These are phyloP conservation scores for Oikopleura dioica DNA, from an alignment of 23 tunicate species.

Conservation along the genomic window DNA sequence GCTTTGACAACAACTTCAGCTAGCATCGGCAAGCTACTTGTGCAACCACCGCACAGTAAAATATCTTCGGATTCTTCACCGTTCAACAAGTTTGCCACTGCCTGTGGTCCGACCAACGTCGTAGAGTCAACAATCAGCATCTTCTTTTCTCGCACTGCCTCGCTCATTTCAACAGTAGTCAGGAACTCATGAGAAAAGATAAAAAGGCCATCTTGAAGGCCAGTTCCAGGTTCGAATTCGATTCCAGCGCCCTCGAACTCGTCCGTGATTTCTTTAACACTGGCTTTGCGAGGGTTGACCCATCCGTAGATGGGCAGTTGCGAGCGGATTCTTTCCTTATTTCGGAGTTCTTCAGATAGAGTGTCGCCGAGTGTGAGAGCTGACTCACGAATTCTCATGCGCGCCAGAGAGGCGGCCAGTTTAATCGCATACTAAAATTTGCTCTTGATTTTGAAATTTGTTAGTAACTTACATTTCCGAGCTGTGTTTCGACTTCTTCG, in stretches of 20 bases:
- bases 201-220: neutral
- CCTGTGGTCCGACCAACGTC: neutral
- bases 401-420: neutral
- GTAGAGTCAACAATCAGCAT: neutral
- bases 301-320: neutral
- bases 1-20: neutral
- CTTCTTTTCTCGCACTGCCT: neutral
- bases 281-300: neutral
- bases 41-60: neutral
- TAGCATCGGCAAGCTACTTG: neutral
- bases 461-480: neutral
- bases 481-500: neutral
- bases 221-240: neutral
- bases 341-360: neutral
- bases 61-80: neutral
- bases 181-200: neutral
- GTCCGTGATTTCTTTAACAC: neutral
- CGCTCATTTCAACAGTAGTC: neutral
- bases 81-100: neutral
- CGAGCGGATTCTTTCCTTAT: neutral
- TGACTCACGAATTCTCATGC: neutral
- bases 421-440: neutral
- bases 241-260: neutral
- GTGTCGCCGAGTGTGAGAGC: neutral
- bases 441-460: neutral